Base-by-base conservation (phyloP, 2,113 vertebrate genomes). In the Mohoua ochrocephala region DNA sequence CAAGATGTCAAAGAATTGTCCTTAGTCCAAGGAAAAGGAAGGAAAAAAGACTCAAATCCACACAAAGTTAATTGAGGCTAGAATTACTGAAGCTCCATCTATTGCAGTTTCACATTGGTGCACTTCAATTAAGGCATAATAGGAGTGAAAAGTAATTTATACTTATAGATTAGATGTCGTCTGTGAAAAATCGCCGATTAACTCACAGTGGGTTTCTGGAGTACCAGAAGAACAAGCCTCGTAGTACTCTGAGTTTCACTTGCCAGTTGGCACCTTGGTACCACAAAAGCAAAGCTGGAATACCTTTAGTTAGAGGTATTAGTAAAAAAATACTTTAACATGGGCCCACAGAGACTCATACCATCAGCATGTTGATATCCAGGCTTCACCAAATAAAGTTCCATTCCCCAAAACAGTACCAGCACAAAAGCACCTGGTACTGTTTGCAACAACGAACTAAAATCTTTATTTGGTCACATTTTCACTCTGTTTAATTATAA, bases 81-180 rank as follows among this genome's bases (percentile, higher is more conserved):
- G 93, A 97, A 96, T 97, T 92, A 95, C 97, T 96, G 91, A 94
- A 95, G 95, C n/a, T 87, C 95, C 93, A 97, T 98, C 96, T 96
- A 91, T 80, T 94, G 95, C 95, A 98, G 98, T 98, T 98, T 98
- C 97, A 98, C 97, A 95, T 97, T 97, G 97, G 95, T 97, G 97
- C 96, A 95, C 96, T 98, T 98, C 98, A 98, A 98, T 98, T 98
- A 98, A 98, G 97, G 97, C 97, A 97, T 98, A 98, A 97, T 98
- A 98, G 94, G 97, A 97, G 93, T 96, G 96, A 94, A 98, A 97
- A 98, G 98, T 98, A 98, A 98, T 98, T 98, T 98, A 98, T 97
- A 98, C 92, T 97, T 98, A 98, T 97, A 97, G 98, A 98, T 98
- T 98, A 98, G 97, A 97, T 98, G 98, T 97, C 96, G 2, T 61